These are phyloP conservation scores for Mungos mungo DNA, from an alignment of 2,113 vertebrate genomes.

Conservation along the genomic window DNA sequence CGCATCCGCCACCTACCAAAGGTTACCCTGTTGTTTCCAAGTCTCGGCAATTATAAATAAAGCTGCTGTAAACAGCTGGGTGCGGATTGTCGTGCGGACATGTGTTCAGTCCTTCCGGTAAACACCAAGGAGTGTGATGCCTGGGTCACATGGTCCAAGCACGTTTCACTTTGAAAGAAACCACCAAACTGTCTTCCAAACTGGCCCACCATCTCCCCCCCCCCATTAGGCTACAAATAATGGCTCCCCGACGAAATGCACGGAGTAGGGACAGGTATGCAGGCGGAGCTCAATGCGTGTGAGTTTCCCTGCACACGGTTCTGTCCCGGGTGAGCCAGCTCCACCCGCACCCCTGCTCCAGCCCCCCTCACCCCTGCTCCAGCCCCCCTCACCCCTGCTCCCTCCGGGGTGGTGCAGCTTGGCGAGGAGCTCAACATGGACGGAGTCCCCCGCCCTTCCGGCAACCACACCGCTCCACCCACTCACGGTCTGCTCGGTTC, in stretches of 20 bases:
- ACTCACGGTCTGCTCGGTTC: slow-evolving; percentile 80
- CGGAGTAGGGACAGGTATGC: neutral
- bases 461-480: slow-evolving; percentile 79
- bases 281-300: neutral
- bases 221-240: fast-evolving
- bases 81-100: neutral
- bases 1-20: neutral
- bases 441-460: slow-evolving; percentile 71
- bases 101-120: neutral
- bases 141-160: fast-evolving
- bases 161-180: neutral
- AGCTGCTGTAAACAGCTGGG: neutral
- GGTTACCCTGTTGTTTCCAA: neutral
- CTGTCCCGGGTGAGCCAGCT: neutral
- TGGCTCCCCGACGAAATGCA: neutral
- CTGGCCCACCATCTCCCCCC: neutral
- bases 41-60: neutral
- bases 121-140: neutral
- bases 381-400: slow-evolving; percentile 52
- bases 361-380: slow-evolving; percentile 50
- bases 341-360: neutral
- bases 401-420: slow-evolving; percentile 68
- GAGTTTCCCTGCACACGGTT: neutral
- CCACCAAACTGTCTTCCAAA: neutral
- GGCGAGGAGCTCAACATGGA: slow-evolving; percentile 75